These are phyloP conservation scores for Heteromormyrus szaboi DNA, from an alignment of 2,797 vertebrate genomes.

Conservation along the genomic window DNA sequence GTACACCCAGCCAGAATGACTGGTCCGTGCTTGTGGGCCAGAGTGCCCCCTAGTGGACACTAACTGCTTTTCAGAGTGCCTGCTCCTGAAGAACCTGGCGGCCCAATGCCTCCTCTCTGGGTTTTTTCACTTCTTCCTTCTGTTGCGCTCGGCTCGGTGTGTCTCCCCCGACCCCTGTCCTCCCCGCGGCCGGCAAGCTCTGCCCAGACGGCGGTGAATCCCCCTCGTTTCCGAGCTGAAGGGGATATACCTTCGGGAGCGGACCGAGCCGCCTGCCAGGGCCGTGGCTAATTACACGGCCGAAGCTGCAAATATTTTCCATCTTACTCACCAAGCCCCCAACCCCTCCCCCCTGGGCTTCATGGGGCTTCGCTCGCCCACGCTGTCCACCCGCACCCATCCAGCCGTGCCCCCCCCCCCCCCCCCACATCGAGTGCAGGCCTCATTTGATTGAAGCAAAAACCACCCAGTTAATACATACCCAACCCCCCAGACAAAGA, in stretches of 20 bases:
- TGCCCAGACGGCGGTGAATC: background rate
- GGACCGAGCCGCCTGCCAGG: constrained; percentile 38
- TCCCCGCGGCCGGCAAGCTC: background rate
- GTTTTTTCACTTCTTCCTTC: background rate
- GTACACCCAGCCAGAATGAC: background rate
- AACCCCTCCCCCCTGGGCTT: constrained; percentile 20
- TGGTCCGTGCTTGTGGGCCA: background rate
- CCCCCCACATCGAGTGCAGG: background rate
- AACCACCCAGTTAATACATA: no score
- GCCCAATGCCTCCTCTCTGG: background rate
- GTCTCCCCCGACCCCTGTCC: background rate
- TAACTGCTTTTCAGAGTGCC: background rate
- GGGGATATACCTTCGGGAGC: constrained; percentile 37
- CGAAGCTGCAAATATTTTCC: constrained; percentile 32
- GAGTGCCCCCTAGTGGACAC: background rate
- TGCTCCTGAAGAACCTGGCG: background rate
- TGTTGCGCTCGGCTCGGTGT: background rate
- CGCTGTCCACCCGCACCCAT: constrained; percentile 25
- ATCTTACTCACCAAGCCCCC: constrained; percentile 29
- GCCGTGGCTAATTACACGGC: constrained; percentile 28
- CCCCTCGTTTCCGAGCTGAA: background rate
- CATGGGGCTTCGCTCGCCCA: constrained; percentile 39
- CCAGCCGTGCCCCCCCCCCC: background rate
- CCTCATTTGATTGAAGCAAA: no score
- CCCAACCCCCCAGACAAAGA: background rate